Conservation (phyloP, 2,888 invertebrate species). For the Anaspis maculata region DNA sequence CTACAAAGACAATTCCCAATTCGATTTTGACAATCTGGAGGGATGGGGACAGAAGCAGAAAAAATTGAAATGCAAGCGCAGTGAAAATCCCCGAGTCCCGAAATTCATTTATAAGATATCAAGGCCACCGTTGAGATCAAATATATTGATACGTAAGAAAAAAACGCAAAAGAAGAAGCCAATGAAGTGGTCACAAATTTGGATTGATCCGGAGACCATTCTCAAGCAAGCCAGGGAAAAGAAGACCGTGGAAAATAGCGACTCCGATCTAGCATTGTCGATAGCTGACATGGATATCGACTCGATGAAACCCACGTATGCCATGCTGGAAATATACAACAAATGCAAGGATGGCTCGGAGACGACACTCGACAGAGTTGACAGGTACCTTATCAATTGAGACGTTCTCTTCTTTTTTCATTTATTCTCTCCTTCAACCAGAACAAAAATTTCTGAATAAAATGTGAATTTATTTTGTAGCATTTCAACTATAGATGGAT, state of each 20-base stretch:
- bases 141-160: constrained; percentile 41
- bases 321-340: constrained; percentile 61
- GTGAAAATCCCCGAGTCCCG: constrained; percentile 16
- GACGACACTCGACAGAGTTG: constrained; percentile 28
- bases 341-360: constrained; percentile 56
- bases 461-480: no score
- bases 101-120: constrained; percentile 5
- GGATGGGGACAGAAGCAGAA: constrained; percentile 36
- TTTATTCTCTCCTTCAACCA: no score
- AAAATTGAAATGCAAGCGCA: constrained; percentile 19
- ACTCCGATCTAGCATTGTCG: constrained; percentile 35
- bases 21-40: constrained; percentile 43
- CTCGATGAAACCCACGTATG: constrained; percentile 57
- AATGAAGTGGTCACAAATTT: constrained; percentile 60
- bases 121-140: constrained; percentile 45
- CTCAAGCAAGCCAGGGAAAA: constrained; percentile 45
- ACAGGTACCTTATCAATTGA: constrained; percentile 26
- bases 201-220: constrained; percentile 57
- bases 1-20: constrained; percentile 30
- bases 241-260: constrained; percentile 42
- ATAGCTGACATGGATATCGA: constrained; percentile 42
- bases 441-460: no score
- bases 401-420: constrained; percentile 7
- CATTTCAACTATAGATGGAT: constrained; percentile 38
- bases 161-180: constrained; percentile 43